phyloP scores from a whole-genome alignment of 2,113 vertebrate species.

The Festucalex cinctus region DNA sequence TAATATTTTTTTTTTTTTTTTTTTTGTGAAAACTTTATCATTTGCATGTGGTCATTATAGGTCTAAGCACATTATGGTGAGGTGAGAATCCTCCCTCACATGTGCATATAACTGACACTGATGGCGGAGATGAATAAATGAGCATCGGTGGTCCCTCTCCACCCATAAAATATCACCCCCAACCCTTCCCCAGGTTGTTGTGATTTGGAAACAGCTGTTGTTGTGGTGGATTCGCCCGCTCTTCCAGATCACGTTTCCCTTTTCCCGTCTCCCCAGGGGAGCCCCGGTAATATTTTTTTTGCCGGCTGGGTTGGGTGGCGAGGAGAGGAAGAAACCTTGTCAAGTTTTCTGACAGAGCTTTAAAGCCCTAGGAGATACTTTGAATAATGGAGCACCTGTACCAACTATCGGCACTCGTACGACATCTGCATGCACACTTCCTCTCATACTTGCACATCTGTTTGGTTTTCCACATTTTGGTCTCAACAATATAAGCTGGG shows the following conservation, averaged over 20 bases:
- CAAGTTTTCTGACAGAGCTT: slow-evolving; percentile 60
- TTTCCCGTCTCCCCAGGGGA: slow-evolving; percentile 57
- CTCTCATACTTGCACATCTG: slow-evolving; percentile 16
- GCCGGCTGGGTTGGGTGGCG: background rate
- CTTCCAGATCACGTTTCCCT: slow-evolving; percentile 72
- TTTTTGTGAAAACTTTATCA: slow-evolving; percentile 16
- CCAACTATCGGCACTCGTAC: slow-evolving; percentile 21
- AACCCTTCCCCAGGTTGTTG: slow-evolving; percentile 72
- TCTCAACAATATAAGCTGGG: background rate
- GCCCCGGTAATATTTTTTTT: slow-evolving; percentile 67
- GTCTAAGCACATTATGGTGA: slow-evolving; percentile 18
- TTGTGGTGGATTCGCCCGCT: slow-evolving; percentile 69
- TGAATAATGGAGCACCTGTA: slow-evolving; percentile 72
- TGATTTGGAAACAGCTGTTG: slow-evolving; percentile 79
- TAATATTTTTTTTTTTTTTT: slow-evolving; percentile 53
- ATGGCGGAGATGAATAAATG: slow-evolving; percentile 72
- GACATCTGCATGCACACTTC: slow-evolving; percentile 26
- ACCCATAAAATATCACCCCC: slow-evolving; percentile 73
- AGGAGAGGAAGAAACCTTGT: slow-evolving; percentile 35
- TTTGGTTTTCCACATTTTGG: background rate
- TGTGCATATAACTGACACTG: slow-evolving; percentile 36
- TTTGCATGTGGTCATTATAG: slow-evolving; percentile 13
- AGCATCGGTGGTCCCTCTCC: slow-evolving; percentile 66
- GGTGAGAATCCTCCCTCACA: slow-evolving; percentile 31
- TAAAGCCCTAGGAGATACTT: slow-evolving; percentile 68